Base-by-base conservation (phyloP, 2,113 vertebrate species). In the Orycteropus afer region DNA sequence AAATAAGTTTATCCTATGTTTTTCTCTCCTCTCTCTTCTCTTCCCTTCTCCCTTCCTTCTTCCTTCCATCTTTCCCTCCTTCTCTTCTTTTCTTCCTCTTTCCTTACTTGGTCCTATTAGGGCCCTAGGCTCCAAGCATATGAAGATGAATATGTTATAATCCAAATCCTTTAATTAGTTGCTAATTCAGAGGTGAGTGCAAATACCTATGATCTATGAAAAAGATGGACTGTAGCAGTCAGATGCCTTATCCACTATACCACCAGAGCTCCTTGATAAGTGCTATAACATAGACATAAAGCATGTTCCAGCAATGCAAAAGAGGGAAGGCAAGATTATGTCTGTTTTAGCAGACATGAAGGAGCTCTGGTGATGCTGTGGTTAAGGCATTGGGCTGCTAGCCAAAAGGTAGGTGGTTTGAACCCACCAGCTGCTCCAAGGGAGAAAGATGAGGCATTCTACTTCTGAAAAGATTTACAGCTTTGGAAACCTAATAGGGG, bases 51-150 rank as follows among this genome's bases (percentile, higher is more conserved):
- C 65, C 34, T 27, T 15, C 7, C 40, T 55, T 17, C 17, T 40
- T 55, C 8, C 9, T 4, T 47, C 6, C 7, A 7, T 29, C 10
- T 4, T 0, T 14, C 42, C n/a, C 5, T 11, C 5, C 4, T 17
- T 45, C 23, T 15, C 11, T 34, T 1, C 11, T 65, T 34, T 4
- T 13, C 51, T n/a, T 15, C 27, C n/a, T 90, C 25, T 8, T 34
- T 61, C 25, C 13, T 10, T n/a, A 13, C 32, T 23, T 61, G n/a
- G 40, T 37, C 49, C 20, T 76, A 10, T 45, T n/a, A 40, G 27
- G 37, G 65, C 14, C 11, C 17, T 23, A 45, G 53, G 22, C 25
- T 22, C 7, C 86, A 49, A n/a, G 29, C 17, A 57, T 10, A 59
- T 20, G 40, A 81, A 65, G 47, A 84, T 13, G 25, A 81, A 81